A percentile compares a stretch with the other conserved stretches of the same genome.
phyloP scores from a whole-genome alignment of 2,797 vertebrate species.

The Tolypeutes matacus region DNA sequence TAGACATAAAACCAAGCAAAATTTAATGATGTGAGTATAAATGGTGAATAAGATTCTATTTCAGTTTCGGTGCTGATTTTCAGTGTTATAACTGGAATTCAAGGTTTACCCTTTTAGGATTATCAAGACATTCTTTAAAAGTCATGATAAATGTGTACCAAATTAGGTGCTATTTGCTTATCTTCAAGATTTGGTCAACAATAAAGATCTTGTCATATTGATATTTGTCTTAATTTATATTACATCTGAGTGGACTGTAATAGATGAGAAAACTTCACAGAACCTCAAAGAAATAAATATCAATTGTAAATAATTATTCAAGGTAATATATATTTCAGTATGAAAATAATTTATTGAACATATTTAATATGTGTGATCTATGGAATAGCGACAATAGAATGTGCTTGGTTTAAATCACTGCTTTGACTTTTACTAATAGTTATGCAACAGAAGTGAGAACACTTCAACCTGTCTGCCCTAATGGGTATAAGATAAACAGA shows the following conservation, averaged over 20 bases:
- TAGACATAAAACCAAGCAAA: slow-evolving; percentile 1
- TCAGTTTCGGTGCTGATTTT: not conserved
- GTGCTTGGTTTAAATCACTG: not conserved
- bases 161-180: not conserved
- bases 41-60: not conserved
- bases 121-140: not conserved
- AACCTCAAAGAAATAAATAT: not conserved
- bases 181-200: not conserved
- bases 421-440: not conserved
- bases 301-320: not conserved
- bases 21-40: not conserved
- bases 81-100: not conserved
- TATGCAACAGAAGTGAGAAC: not conserved
- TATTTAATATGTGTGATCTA: not conserved
- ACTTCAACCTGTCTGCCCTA: not conserved
- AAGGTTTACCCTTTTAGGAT: not conserved
- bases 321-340: not conserved
- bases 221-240: not conserved
- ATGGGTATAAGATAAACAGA: not conserved
- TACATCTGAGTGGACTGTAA: not conserved
- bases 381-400: not conserved
- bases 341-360: not conserved
- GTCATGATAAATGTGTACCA: not conserved
- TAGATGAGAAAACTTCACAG: not conserved
- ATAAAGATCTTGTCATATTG: not conserved